phyloP scores from a whole-genome alignment of 2,113 vertebrate genomes.

The Embiotoca jacksoni region DNA sequence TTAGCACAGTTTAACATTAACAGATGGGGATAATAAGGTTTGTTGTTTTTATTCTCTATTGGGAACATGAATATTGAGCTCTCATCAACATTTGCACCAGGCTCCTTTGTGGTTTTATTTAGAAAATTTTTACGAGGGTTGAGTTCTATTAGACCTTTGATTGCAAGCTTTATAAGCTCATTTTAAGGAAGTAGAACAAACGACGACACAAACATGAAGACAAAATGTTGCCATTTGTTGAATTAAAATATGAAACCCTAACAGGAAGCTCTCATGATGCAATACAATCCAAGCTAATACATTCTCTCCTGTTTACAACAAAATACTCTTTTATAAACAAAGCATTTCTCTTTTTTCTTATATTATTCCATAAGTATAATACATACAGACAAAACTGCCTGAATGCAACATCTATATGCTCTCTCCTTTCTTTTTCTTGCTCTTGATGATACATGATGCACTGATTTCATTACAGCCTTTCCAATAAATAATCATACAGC shows the following conservation, averaged over 20 bases:
- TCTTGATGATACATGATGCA: conserved; percentile 36
- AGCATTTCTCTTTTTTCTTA: conserved; percentile 31
- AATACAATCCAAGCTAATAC: conserved; percentile 62
- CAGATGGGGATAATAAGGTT: conserved; percentile 3
- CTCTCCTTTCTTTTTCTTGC: conserved; percentile 38
- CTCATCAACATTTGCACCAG: conserved; percentile 30
- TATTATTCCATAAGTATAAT: conserved; percentile 49
- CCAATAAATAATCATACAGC: conserved; percentile 61
- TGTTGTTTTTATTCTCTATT: conserved; percentile 13
- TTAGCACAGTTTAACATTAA: conserved; percentile 30
- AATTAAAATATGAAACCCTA: conserved; percentile 54
- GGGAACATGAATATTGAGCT: conserved; percentile 8
- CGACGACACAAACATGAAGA: conserved; percentile 39
- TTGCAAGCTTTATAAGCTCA: conserved; percentile 25
- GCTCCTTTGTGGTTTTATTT: conserved; percentile 3
- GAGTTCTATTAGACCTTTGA: conserved; percentile 29
- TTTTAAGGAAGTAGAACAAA: conserved; percentile 38
- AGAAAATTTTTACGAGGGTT: neutral
- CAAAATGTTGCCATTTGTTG: conserved; percentile 29
- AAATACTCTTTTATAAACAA: conserved; percentile 77
- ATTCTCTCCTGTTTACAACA: conserved; percentile 76
- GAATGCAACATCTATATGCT: conserved; percentile 34
- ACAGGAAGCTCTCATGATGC: conserved; percentile 36
- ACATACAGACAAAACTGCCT: conserved; percentile 46
- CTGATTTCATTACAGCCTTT: conserved; percentile 54